These are phyloP conservation scores for Coracopsis vasa DNA, from an alignment of 2,113 vertebrate genomes.

Conservation along the genomic window DNA sequence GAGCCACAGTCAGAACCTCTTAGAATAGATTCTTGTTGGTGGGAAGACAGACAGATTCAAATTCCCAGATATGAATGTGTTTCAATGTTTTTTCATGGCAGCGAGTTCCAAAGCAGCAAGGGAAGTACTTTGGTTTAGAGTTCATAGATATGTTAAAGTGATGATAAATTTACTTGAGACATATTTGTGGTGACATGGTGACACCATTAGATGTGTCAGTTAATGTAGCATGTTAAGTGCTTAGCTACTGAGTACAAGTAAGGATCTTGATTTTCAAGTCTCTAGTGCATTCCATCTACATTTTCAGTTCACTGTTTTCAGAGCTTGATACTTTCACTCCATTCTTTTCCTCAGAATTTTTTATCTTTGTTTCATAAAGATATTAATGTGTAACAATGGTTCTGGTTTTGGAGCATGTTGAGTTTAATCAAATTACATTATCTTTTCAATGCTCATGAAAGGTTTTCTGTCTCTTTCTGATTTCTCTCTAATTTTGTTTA, in stretches of 20 bases:
- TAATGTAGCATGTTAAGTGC: not conserved
- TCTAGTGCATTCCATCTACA: not conserved
- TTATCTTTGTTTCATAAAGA: not conserved
- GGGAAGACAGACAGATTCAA: not conserved
- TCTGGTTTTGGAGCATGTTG: not conserved
- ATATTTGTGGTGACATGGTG: not conserved
- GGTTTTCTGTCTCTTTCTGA: not conserved
- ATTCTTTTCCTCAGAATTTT: not conserved
- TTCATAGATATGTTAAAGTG: not conserved
- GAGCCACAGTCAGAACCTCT: conserved; percentile 6
- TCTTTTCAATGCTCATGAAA: not conserved
- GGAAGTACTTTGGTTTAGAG: not conserved
- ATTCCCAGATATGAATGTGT: not conserved
- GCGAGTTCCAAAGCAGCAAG: not conserved
- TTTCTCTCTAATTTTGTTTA: not conserved
- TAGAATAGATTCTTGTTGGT: not conserved
- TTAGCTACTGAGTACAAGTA: not conserved
- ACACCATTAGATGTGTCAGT: not conserved
- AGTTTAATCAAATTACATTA: not conserved
- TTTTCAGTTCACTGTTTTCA: not conserved
- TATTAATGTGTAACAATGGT: not conserved
- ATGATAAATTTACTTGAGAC: not conserved
- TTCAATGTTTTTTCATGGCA: not conserved
- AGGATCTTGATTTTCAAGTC: not conserved
- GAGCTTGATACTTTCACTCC: not conserved